Evolutionary conservation across 2,888 invertebrate genomes (phyloP).

Genomic region (Nemoura dubitans): DNA sequence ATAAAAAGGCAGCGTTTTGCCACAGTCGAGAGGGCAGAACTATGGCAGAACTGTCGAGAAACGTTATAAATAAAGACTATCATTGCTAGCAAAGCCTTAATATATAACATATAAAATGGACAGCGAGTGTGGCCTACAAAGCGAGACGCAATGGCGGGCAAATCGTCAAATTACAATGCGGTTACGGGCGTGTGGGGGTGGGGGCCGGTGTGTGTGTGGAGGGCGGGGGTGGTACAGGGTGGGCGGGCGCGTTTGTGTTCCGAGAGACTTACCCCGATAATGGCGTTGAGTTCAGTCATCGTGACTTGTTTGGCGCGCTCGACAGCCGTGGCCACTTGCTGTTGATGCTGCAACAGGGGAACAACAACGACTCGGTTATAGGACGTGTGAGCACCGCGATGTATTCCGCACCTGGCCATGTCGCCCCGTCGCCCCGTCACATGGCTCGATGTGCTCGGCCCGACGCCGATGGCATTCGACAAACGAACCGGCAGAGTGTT

Average conservation of each 20-base stretch:
- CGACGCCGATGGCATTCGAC: neutral
- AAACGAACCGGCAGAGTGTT: neutral
- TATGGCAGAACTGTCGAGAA: neutral
- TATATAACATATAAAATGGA: neutral
- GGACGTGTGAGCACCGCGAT: neutral
- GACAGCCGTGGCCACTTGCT: slow-evolving; percentile 91
- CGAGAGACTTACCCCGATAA: slow-evolving; percentile 82
- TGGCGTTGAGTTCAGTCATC: slow-evolving; percentile 92
- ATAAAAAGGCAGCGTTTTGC: neutral
- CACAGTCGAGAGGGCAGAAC: neutral
- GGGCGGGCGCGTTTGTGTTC: neutral
- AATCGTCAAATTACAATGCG: neutral
- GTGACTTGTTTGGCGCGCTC: slow-evolving; percentile 95
- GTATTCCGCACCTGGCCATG: neutral
- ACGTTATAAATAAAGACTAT: neutral
- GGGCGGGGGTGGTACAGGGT: neutral
- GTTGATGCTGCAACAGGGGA: slow-evolving; percentile 73
- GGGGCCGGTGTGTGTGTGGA: neutral
- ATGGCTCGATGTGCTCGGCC: neutral
- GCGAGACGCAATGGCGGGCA: neutral
- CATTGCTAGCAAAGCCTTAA: neutral
- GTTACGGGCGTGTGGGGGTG: neutral
- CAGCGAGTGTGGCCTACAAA: neutral
- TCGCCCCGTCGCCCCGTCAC: neutral
- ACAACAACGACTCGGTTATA: slow-evolving; percentile 10